A percentile compares a stretch with the other conserved stretches of the same genome.
These are phyloP conservation scores for Anolis apletophallus DNA, from an alignment of 2,797 vertebrate species.

Conservation along the genomic window DNA sequence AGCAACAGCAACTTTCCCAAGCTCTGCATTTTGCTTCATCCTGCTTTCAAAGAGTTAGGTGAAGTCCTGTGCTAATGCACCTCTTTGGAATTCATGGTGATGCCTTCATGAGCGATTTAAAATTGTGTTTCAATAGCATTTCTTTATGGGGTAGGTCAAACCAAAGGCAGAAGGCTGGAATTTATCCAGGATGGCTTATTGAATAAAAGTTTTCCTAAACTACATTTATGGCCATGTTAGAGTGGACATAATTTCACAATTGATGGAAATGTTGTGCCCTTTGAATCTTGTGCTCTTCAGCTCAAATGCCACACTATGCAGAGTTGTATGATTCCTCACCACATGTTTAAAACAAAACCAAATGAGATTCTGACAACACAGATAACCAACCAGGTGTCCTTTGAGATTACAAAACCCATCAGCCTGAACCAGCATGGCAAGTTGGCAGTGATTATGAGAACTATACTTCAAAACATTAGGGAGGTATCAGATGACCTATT, in stretches of 20 bases:
- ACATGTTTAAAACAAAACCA: background rate
- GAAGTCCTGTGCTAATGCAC: slow-evolving; percentile 64
- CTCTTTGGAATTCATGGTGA: slow-evolving; percentile 75
- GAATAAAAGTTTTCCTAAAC: slow-evolving; percentile 70
- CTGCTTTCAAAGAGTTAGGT: background rate
- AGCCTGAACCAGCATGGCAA: background rate
- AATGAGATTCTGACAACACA: background rate
- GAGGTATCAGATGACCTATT: background rate
- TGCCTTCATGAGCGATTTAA: slow-evolving; percentile 78
- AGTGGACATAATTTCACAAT: slow-evolving; percentile 64
- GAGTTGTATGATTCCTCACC: background rate
- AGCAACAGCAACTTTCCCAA: too few relatives aligned
- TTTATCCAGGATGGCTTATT: slow-evolving; percentile 69
- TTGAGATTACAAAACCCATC: background rate
- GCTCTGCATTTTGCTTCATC: background rate
- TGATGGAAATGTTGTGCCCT: slow-evolving; percentile 47
- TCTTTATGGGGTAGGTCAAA: slow-evolving; percentile 68
- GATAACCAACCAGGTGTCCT: background rate
- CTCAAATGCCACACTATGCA: background rate
- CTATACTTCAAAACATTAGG: background rate
- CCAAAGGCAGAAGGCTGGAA: slow-evolving; percentile 63
- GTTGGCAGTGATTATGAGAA: background rate
- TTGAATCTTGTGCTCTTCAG: slow-evolving; percentile 19
- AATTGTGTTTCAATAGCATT: slow-evolving; percentile 70
- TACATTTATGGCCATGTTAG: slow-evolving; percentile 50